Base-by-base conservation (phyloP, 2,113 vertebrate genomes). In the Dryoscopus gambensis region DNA sequence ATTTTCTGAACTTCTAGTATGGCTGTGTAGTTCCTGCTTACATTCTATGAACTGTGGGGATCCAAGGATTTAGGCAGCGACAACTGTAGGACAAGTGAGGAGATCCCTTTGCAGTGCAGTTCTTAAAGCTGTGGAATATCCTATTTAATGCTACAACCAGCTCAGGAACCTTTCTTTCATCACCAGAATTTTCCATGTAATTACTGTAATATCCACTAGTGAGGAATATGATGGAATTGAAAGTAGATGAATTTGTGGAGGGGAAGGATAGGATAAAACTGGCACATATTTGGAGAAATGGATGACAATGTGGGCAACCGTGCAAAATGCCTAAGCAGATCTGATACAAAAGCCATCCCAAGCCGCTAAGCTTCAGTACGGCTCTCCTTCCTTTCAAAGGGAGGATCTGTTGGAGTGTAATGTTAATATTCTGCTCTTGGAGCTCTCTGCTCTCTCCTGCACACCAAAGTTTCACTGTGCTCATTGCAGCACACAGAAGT, bases 381-480 rank as follows among this genome's bases (percentile, higher is more conserved):
- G 9, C 40, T 55, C 15, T 55, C 31, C 28, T 75, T 53, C 44
- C 47, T 68, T 68, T 68, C 24, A 13, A 47, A 39, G 24, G 67
- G 39, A 46, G 23, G 13, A 16, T 82, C 67, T 59, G 0, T 40
- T 52, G 71, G 33, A 71, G 15, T 60, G 20, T 22, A 15, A 18
- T 15, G 21, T 15, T 49, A 24, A 33, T 47, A 33, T 52, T 65
- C 20, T 69, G 56, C 75, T 57, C 3, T 44, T 27, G 44, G 65
- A 78, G 21, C 46, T 42, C 35, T 46, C 31, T 11, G 24, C 53
- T 79, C 11, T 62, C 16, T 53, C 44, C 17, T 13, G 53, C 68
- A 15, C 25, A 11, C 4, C 35, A 6, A 8, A 33, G 25, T 15
- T 11, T 22, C 30, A 1, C 1, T 7, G 1, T 24, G 3, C 67